phyloP scores from a whole-genome alignment of 2,797 vertebrate genomes.

The Myiotriccus ornatus region DNA sequence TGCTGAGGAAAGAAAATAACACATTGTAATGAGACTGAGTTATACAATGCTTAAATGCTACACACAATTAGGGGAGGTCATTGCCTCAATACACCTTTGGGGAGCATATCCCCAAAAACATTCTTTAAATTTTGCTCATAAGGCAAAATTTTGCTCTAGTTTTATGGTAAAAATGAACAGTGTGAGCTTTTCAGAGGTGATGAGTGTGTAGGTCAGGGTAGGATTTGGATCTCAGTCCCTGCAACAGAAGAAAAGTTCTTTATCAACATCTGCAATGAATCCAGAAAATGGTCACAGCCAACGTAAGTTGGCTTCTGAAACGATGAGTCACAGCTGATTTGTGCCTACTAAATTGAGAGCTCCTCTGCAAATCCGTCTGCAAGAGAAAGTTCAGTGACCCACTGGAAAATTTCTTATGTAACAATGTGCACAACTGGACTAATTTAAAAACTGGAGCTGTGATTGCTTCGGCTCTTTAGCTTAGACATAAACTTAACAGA shows the following conservation, averaged over 20 bases:
- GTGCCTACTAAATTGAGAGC: not conserved
- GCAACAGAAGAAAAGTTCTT: not conserved
- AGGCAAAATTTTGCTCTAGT: not conserved
- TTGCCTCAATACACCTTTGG: not conserved
- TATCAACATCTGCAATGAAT: not conserved
- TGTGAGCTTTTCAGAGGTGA: not conserved
- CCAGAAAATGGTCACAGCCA: not conserved
- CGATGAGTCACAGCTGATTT: constrained; percentile 4
- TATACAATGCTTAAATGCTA: not conserved
- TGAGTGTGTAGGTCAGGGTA: not conserved
- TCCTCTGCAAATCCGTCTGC: not conserved
- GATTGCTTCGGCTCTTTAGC: not conserved
- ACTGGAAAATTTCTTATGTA: not conserved
- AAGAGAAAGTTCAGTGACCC: not conserved
- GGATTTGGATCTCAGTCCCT: not conserved
- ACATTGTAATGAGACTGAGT: not conserved
- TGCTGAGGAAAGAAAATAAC: rapidly evolving
- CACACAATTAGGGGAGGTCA: not conserved
- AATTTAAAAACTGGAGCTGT: not conserved
- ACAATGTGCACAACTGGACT: not conserved
- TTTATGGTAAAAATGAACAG: not conserved
- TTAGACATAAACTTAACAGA: not conserved
- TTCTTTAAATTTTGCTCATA: not conserved
- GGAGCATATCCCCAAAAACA: not conserved
- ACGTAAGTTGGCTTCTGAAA: not conserved